These are phyloP conservation scores for Latrodectus geometricus DNA, from an alignment of 1,140 invertebrate genomes.

Conservation along the genomic window DNA sequence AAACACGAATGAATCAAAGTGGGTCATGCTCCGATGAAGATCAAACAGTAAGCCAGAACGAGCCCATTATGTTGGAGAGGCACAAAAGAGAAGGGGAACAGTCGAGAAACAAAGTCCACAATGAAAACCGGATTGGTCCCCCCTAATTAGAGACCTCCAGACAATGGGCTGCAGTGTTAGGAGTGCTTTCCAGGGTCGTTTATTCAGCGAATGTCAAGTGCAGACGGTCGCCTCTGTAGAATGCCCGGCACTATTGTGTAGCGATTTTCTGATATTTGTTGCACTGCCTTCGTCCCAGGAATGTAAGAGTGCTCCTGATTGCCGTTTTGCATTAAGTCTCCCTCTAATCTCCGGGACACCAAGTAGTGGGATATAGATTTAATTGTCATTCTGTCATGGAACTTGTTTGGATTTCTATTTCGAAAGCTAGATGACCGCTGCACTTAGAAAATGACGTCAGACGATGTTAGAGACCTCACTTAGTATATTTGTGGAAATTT, in stretches of 20 bases:
- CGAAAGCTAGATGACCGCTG: no score
- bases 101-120: slow-evolving; percentile 29
- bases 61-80: slow-evolving; percentile 20
- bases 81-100: not conserved
- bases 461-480: no score
- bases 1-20: slow-evolving; percentile 18
- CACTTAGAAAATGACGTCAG: no score
- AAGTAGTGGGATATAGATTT: no score
- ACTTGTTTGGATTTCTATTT: no score
- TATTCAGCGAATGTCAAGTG: slow-evolving; percentile 16
- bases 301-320: not conserved
- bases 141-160: slow-evolving; percentile 25
- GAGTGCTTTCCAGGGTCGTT: slow-evolving; percentile 6
- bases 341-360: not conserved
- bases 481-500: no score
- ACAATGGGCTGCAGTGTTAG: slow-evolving; percentile 7
- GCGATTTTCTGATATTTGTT: not conserved
- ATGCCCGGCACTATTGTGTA: not conserved
- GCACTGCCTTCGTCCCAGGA: not conserved
- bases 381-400: no score
- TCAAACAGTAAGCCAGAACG: slow-evolving; percentile 21
- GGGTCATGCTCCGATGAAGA: not conserved
- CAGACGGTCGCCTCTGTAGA: not conserved
- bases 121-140: not conserved
- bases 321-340: not conserved